Conservation (phyloP, 2,113 vertebrate genomes). For the Anoura caudifer region DNA sequence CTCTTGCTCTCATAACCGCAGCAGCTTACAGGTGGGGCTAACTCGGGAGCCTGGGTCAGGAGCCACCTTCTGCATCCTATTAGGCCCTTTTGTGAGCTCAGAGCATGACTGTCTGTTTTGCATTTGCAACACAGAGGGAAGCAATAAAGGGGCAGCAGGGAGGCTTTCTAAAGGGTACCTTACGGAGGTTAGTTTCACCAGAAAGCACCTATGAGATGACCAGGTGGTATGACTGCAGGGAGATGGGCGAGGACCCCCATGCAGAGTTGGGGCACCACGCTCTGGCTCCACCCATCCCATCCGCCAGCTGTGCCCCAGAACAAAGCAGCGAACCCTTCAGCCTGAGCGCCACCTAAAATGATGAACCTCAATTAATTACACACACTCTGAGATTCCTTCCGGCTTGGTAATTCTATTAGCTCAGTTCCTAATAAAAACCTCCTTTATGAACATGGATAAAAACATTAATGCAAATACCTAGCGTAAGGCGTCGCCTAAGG, state of each 20-base stretch:
- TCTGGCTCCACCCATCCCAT: neutral
- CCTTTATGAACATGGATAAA: neutral
- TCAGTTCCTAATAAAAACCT: neutral
- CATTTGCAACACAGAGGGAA: conserved; percentile 38
- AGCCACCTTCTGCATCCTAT: neutral
- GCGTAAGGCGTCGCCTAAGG: neutral
- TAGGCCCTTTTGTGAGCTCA: conserved; percentile 27
- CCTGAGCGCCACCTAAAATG: neutral
- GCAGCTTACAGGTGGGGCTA: neutral
- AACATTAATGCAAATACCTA: neutral
- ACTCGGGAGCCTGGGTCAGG: neutral
- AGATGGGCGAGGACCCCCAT: neutral
- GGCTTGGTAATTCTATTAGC: neutral
- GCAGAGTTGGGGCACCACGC: neutral
- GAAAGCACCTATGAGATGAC: conserved; percentile 16
- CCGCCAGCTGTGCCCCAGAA: neutral
- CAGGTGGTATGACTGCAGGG: neutral
- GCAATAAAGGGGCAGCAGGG: neutral
- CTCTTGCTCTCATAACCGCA: neutral
- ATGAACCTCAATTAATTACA: neutral
- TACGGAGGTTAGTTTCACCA: neutral
- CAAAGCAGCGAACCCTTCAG: neutral
- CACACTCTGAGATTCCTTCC: neutral
- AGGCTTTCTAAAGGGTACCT: conserved; percentile 22
- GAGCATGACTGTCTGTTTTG: conserved; percentile 30